Percentiles rank a stretch among this genome's conserved stretches.
Evolutionary conservation across 2,113 vertebrate species (phyloP).

Genomic region (Pollimyrus isidori): DNA sequence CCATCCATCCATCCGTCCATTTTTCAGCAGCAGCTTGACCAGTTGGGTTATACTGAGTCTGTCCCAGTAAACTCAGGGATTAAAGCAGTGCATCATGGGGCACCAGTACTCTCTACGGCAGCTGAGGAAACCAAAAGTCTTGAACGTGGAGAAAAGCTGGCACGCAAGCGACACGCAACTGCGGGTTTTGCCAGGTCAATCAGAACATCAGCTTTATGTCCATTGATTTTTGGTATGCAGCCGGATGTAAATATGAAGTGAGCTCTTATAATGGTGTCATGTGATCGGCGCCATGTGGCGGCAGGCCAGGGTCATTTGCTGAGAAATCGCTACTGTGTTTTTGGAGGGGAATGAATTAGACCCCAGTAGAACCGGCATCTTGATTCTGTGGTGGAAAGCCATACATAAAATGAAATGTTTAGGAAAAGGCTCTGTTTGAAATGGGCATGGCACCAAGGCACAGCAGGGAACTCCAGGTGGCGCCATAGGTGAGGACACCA

Average conservation of each 20-base stretch:
- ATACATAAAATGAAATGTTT: conserved; percentile 50
- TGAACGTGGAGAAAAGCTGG: not conserved
- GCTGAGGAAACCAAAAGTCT: not conserved
- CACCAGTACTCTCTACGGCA: not conserved
- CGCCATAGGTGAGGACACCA: not conserved
- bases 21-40: not conserved
- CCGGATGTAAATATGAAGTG: not conserved
- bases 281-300: not conserved
- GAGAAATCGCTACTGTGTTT: conserved; percentile 29
- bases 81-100: not conserved
- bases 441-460: not conserved
- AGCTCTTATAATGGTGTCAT: not conserved
- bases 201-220: not conserved
- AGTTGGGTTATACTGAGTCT: not conserved
- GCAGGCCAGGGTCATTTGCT: conserved; percentile 27
- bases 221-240: not conserved
- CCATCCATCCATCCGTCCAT: not conserved
- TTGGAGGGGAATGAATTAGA: conserved; percentile 31
- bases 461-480: not conserved
- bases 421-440: conserved; percentile 17
- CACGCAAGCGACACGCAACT: too few species aligned
- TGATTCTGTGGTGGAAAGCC: conserved; percentile 43
- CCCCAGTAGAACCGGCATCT: conserved; percentile 35
- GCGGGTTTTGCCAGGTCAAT: not conserved
- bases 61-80: not conserved